Conservation (phyloP, 2,888 invertebrate genomes). For the Bellardia pandia region DNA sequence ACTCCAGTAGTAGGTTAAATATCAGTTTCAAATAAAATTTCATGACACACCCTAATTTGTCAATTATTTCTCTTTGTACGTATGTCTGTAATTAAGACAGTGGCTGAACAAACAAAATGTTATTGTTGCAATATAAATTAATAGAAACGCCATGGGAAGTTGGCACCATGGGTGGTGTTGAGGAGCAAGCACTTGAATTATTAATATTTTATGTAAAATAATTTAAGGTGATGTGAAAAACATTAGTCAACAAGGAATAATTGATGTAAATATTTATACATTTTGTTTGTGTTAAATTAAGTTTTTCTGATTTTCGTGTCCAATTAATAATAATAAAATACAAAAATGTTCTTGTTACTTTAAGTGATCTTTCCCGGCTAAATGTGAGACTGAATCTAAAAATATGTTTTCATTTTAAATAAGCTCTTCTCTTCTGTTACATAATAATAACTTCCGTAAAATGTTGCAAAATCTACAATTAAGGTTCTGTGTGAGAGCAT, state of each 20-base stretch:
- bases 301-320: constrained; percentile 38
- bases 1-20: constrained; percentile 9
- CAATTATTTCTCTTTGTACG: background rate
- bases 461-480: constrained; percentile 16
- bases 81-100: background rate
- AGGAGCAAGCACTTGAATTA: constrained; percentile 8
- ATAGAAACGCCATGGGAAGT: constrained; percentile 52
- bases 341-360: background rate
- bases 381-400: constrained; percentile 25
- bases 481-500: background rate
- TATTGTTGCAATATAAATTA: constrained; percentile 16
- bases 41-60: constrained; percentile 33
- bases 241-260: constrained; percentile 11
- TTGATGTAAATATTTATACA: too few species aligned
- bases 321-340: constrained; percentile 43
- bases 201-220: background rate
- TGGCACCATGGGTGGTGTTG: constrained; percentile 60
- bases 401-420: background rate
- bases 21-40: constrained; percentile 5
- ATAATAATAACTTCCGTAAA: constrained; percentile 38
- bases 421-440: background rate
- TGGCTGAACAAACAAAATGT: constrained; percentile 17
- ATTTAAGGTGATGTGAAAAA: constrained; percentile 33
- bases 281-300: background rate
- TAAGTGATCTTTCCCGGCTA: constrained; percentile 23